These are phyloP conservation scores for Hesperophylax magnus DNA, from an alignment of 1,140 invertebrate species.

Conservation along the genomic window DNA sequence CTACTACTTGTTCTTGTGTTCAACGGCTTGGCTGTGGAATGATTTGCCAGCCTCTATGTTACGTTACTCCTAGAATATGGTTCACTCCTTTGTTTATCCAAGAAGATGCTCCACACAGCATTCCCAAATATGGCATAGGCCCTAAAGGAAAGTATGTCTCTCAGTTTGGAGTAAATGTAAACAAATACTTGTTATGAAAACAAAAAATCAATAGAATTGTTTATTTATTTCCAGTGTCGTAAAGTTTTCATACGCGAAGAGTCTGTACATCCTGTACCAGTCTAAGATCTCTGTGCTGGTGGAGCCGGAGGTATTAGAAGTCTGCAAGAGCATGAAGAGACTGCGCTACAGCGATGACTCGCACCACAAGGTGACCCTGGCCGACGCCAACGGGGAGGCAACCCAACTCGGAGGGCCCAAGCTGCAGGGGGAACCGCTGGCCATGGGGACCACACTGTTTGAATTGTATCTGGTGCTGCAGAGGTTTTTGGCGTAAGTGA, in stretches of 20 bases:
- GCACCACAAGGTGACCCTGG: slow-evolving; percentile 62
- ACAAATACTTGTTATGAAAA: no score
- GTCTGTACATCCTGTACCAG: slow-evolving; percentile 83
- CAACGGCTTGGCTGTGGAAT: no score
- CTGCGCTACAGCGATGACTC: slow-evolving; percentile 64
- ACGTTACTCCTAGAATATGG: no score
- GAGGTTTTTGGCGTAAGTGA: slow-evolving; percentile 77
- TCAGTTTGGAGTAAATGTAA: no score
- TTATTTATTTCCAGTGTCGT: slow-evolving; percentile 73
- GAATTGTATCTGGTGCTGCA: slow-evolving; percentile 92
- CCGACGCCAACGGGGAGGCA: slow-evolving; percentile 70
- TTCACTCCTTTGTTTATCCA: no score
- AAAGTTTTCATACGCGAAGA: slow-evolving; percentile 79
- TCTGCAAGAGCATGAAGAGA: slow-evolving; percentile 82
- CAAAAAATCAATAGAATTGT: background rate
- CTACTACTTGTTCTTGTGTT: no score
- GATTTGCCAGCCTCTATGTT: no score
- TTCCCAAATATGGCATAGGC: no score
- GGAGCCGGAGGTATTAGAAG: slow-evolving; percentile 78
- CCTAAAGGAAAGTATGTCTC: no score
- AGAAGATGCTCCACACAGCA: no score
- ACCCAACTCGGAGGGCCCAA: slow-evolving; percentile 64
- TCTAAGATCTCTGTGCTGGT: slow-evolving; percentile 80
- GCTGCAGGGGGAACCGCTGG: slow-evolving; percentile 74
- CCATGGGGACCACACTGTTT: slow-evolving; percentile 89